A percentile compares a stretch with the other conserved stretches of the same genome.
Evolutionary conservation across 2,113 vertebrate species (phyloP).

Genomic region (Erythrocercus mccallii): DNA sequence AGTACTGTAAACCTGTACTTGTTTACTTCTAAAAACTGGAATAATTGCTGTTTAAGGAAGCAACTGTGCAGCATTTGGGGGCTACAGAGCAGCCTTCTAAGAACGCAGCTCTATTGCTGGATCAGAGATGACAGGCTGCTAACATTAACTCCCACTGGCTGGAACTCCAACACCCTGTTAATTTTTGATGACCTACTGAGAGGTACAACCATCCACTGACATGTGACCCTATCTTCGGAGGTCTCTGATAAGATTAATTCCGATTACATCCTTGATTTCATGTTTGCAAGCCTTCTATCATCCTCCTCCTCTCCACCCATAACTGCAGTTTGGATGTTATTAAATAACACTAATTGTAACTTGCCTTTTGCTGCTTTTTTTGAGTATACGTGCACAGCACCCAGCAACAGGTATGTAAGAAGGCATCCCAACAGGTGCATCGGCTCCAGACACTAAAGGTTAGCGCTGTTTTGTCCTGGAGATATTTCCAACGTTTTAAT

Average conservation of each 20-base stretch:
- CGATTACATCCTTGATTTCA: neutral
- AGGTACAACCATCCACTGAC: neutral
- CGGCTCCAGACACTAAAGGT: neutral
- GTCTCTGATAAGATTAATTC: neutral
- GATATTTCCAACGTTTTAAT: neutral
- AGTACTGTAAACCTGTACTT: neutral
- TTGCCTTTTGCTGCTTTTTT: neutral
- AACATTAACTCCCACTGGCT: neutral
- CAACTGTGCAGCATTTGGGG: neutral
- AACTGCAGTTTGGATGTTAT: neutral
- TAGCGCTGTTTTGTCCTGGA: neutral
- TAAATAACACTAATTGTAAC: neutral
- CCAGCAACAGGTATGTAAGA: neutral
- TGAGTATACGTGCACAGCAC: neutral
- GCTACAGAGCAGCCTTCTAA: neutral
- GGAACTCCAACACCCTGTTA: neutral
- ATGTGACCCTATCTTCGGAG: neutral
- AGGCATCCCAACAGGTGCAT: neutral
- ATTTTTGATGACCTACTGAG: neutral
- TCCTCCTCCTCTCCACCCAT: neutral
- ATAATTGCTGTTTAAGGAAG: neutral
- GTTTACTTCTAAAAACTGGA: neutral
- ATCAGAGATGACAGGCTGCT: neutral
- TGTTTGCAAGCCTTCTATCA: neutral
- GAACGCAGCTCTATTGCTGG: neutral